Conservation (phyloP, 2,888 invertebrate species). For the Busseola fusca region DNA sequence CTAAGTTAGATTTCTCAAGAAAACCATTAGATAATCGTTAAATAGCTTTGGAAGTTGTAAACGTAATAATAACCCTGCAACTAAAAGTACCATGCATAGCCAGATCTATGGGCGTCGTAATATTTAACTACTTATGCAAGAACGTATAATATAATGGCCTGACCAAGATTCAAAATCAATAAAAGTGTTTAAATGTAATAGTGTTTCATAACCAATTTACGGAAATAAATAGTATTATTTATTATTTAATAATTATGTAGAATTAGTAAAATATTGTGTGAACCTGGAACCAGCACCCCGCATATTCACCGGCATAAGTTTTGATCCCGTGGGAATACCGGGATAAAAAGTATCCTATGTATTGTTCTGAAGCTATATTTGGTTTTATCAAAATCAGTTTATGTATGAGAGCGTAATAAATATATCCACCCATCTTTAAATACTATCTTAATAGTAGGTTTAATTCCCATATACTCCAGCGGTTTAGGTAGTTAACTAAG, state of each 20-base stretch:
- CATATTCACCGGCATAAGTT: no score
- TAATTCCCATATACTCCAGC: no score
- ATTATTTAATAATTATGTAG: neutral
- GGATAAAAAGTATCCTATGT: no score
- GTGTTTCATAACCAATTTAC: neutral
- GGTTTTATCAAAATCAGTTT: no score
- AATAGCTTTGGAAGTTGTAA: slow-evolving; percentile 5
- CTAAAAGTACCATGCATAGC: neutral
- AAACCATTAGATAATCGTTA: neutral
- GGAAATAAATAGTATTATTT: neutral
- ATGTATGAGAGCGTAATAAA: no score
- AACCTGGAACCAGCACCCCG: neutral
- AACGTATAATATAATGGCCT: neutral
- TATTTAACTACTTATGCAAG: neutral
- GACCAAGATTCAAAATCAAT: no score
- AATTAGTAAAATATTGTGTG: neutral
- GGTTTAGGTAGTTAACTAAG: no score
- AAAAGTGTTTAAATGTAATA: neutral
- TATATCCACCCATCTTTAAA: no score
- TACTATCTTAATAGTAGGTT: no score
- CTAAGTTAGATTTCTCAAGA: slow-evolving; percentile 6
- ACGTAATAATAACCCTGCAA: neutral
- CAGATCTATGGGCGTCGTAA: neutral
- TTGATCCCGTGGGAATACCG: no score
- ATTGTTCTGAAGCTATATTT: no score